Evolutionary conservation across 2,113 vertebrate genomes (phyloP), one percentile per base, ranked within the genome.

Genomic region (Pseudolaguvia tuberculata): DNA sequence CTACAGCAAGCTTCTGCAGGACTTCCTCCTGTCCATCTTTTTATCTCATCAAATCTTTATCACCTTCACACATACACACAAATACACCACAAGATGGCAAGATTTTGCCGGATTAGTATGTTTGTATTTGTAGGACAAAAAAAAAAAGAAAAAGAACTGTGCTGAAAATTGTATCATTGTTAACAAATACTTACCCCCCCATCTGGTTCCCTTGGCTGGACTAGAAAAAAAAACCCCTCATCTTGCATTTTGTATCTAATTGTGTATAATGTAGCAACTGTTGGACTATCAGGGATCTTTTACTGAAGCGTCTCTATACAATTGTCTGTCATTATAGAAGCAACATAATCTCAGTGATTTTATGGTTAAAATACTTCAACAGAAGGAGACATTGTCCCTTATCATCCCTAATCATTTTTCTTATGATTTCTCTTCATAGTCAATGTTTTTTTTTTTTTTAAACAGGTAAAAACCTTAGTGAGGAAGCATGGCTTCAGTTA

Each of bases 401-500:
- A 52, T n/a, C n/a, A n/a, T n/a, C n/a, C n/a, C n/a, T 59, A 29
- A 55, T 17, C 21, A 8, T 45, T 52, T 21, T 23, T 1, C 11
- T 23, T 18, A 52, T 53, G 47, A 15, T 45, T 52, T 62, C 29
- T 29, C 17, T 35, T 42, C n/a, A n/a, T n/a, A n/a, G n/a, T n/a
- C n/a, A n/a, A n/a, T n/a, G n/a, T n/a, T n/a, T n/a, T n/a, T n/a
- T n/a, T n/a, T n/a, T n/a, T n/a, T n/a, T n/a, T n/a, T n/a, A n/a
- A n/a, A n/a, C n/a, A n/a, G n/a, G n/a, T 35, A 31, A 47, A 72
- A 48, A 23, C 47, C 23, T 51, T 85, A 70, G 66, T 67, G 82
- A 83, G 21, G 53, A 78, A 87, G 86, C 86, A 89, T 88, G 86
- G 81, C 81, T 80, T 82, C 77, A 78, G 77, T 78, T 78, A 77